Evolutionary conservation across 2,797 vertebrate genomes (phyloP), one percentile per base, ranked within the genome.

Genomic region (Danio aesculapii): DNA sequence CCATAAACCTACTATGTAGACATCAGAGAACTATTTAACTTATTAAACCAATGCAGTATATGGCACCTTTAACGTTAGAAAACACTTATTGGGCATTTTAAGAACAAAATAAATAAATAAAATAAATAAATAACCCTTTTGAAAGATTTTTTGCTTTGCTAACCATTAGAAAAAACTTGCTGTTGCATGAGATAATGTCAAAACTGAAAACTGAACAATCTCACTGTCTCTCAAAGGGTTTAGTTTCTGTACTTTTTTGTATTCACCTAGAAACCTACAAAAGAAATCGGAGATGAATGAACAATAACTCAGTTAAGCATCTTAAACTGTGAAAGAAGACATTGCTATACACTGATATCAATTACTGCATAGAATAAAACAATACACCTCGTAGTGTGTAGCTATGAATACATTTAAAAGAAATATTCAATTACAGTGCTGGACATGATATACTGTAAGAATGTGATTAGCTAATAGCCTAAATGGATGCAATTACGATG

Each of bases 401-500:
- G 49, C 21, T 11, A 11, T n/a, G 21, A 6, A 6, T 39, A 63
- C 6, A 17, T 7, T 11, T 14, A 52, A 62, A 52, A 3, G 4
- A 70, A 17, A 70, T 70, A 16, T 64, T 43, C 61, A 63, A 1
- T 63, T 8, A 63, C 8, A 1, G 39, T 39, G 52, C 39, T 19
- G 16, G 6, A 43, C 30, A 70, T n/a, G 30, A 41, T 55, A 71
- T 57, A 57, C 30, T 30, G 30, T 30, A 30, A 10, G 53, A 46
- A 57, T 17, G 44, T 72, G 11, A 55, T 72, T 44, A 21, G 53
- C n/a, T 72, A 44, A 57, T 14, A 55, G 30, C 43, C 50, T 71
- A 12, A 21, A 53, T 64, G 17, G 11, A 66, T 39, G 19, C 43
- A 68, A 30, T 66, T 30, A 30, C 30, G 61, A 67, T 47, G 19